Conservation (phyloP, 92 coral and sea anemone genomes). For the Plumapathes pennacea region DNA sequence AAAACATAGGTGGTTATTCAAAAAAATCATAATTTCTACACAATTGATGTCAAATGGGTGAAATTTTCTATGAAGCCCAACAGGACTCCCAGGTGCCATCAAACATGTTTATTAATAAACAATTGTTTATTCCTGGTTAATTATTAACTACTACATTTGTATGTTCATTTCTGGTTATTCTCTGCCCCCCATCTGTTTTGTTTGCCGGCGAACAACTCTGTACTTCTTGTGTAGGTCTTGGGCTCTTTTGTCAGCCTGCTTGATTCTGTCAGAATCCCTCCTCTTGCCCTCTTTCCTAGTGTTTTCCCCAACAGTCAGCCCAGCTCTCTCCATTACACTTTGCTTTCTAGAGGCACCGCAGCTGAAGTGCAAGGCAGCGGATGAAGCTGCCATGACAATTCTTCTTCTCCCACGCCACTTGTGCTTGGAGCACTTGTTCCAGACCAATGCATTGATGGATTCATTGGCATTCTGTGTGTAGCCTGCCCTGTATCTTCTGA, state of each 20-base stretch:
- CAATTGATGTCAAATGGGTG: constrained; percentile 7
- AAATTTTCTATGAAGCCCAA: constrained; percentile 5
- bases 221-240: constrained; percentile 17
- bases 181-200: constrained; percentile 19
- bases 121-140: constrained; percentile 14
- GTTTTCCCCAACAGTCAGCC: constrained; percentile 12
- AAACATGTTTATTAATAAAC: not conserved
- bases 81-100: not conserved
- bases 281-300: constrained; percentile 18
- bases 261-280: constrained; percentile 33
- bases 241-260: constrained; percentile 12
- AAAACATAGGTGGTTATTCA: constrained; percentile 4
- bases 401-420: constrained; percentile 24
- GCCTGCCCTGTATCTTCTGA: constrained; percentile 24
- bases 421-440: constrained; percentile 32
- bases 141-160: constrained; percentile 1
- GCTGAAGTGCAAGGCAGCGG: constrained; percentile 16
- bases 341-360: constrained; percentile 30
- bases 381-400: constrained; percentile 10
- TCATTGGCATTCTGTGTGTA: constrained; percentile 34
- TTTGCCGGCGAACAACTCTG: constrained; percentile 23
- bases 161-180: not conserved
- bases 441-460: constrained; percentile 26
- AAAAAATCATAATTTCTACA: constrained; percentile 7
- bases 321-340: constrained; percentile 19